Base-by-base conservation (phyloP, 2,113 vertebrate genomes). In the Aptenodytes forsteri region DNA sequence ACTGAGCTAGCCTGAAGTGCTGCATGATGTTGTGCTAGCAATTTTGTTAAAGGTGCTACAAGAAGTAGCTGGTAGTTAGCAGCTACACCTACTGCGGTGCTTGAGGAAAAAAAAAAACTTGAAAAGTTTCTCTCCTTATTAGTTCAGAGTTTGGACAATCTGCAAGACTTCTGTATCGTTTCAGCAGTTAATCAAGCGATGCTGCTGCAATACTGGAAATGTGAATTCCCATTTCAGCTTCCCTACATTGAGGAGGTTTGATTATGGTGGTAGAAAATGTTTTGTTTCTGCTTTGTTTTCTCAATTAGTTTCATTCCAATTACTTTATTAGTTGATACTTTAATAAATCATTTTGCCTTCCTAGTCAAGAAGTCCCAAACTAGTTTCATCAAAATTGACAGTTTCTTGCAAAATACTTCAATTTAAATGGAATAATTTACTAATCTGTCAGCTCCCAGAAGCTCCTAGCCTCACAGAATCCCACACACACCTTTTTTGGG, bases 401-500 rank as follows among this genome's bases (percentile, higher is more conserved):
- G 40, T 59, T 59, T 93, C 14, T 90, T 90, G 79, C 29, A 90
- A 76, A 34, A 56, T 17, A 55, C 15, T 56, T 88, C 32, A 44
- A 56, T 92, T 80, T 80, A 56, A 93, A 80, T 61, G 5, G 66
- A 86, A 72, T 30, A 32, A 86, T 55, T 72, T 86, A 47, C 80
- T 72, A 26, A 86, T 76, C 58, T 64, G 9, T 32, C 66, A 64
- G 47, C 29, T 86, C 62, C 36, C 49, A 83, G 75, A 50, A n/a
- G 42, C n/a, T 86, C 49, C 20, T 44, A 75, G 17, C 44, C 56
- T 69, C 46, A 67, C 2, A 7, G 72, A 88, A 46, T 49, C 19
- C 6, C 40, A 0, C 3, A 0, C 16, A 12, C 3, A 7, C 10
- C 9, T 4, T 16, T 58, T 25, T 8, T 10, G 3, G 13, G 16